These are phyloP conservation scores for Volucella inanis DNA, from an alignment of 2,888 invertebrate genomes.

Conservation along the genomic window DNA sequence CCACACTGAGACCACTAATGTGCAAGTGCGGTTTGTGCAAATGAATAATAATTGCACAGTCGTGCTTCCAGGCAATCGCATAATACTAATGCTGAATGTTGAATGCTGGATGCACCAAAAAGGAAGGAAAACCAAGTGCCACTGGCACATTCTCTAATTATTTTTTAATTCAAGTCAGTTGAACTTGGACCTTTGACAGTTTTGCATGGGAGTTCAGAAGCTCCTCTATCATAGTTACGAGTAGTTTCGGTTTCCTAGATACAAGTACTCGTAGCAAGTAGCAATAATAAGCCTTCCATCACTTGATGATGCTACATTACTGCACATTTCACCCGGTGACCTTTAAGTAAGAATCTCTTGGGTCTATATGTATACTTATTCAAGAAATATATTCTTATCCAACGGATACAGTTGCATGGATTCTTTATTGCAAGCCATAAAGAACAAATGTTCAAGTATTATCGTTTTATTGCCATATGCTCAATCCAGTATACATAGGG, in stretches of 20 bases:
- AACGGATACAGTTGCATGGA: constrained; percentile 33
- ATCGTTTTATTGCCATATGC: constrained; percentile 33
- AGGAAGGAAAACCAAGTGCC: constrained; percentile 22
- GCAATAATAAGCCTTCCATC: constrained; percentile 68
- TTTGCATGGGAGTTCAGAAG: constrained; percentile 73
- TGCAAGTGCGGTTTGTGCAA: constrained; percentile 2
- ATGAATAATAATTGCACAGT: constrained; percentile 23
- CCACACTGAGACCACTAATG: neutral
- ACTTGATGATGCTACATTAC: constrained; percentile 62
- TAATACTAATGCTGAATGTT: neutral
- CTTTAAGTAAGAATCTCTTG: constrained; percentile 36
- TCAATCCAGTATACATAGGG: constrained; percentile 55
- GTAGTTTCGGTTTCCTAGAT: constrained; percentile 62
- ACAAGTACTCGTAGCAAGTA: neutral
- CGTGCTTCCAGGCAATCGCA: constrained; percentile 9
- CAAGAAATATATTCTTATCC: constrained; percentile 38
- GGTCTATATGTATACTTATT: constrained; percentile 16
- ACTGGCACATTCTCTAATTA: constrained; percentile 71
- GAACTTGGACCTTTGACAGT: constrained; percentile 76
- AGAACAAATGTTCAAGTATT: constrained; percentile 63
- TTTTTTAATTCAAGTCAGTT: constrained; percentile 76
- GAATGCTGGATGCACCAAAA: constrained; percentile 10
- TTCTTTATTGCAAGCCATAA: constrained; percentile 52
- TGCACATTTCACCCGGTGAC: constrained; percentile 72
- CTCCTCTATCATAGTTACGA: constrained; percentile 30